Conservation (phyloP, 1,140 invertebrate genomes). For the Pseudomyrmex pallidus region DNA sequence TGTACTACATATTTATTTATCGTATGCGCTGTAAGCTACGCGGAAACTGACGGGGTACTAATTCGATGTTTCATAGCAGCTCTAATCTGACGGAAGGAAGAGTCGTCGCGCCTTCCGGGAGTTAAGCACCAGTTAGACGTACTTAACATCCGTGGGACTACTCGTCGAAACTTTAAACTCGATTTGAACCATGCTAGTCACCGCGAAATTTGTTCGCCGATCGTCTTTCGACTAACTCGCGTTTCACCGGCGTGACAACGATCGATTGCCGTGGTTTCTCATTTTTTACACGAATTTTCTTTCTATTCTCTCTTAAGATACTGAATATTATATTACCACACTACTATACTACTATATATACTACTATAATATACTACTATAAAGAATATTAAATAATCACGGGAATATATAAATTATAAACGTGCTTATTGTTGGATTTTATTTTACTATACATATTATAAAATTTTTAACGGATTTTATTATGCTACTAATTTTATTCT, state of each 20-base stretch:
- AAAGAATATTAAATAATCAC: no score
- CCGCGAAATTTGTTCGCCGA: slow-evolving; percentile 62
- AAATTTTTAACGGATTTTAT: background rate
- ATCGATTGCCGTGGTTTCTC: slow-evolving; percentile 48
- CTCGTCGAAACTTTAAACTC: slow-evolving; percentile 75
- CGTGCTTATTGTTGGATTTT: no score
- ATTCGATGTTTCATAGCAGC: slow-evolving; percentile 72
- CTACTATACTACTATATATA: no score
- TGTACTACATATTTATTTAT: slow-evolving; percentile 68
- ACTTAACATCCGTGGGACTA: slow-evolving; percentile 70
- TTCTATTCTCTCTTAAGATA: no score
- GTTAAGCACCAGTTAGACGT: slow-evolving; percentile 75
- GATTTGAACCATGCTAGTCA: slow-evolving; percentile 63
- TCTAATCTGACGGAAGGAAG: slow-evolving; percentile 75
- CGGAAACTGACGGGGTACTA: slow-evolving; percentile 68
- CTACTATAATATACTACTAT: no score
- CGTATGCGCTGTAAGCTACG: slow-evolving; percentile 55
- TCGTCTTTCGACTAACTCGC: slow-evolving; percentile 53
- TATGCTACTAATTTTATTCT: slow-evolving; percentile 7
- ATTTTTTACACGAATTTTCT: slow-evolving; percentile 25
- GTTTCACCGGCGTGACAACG: slow-evolving; percentile 37
- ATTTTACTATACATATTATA: no score
- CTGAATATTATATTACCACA: background rate
- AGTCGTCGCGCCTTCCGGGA: slow-evolving; percentile 73
- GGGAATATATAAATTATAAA: no score